Conservation (phyloP, 2,888 invertebrate species). For the Eudemis profundana region DNA sequence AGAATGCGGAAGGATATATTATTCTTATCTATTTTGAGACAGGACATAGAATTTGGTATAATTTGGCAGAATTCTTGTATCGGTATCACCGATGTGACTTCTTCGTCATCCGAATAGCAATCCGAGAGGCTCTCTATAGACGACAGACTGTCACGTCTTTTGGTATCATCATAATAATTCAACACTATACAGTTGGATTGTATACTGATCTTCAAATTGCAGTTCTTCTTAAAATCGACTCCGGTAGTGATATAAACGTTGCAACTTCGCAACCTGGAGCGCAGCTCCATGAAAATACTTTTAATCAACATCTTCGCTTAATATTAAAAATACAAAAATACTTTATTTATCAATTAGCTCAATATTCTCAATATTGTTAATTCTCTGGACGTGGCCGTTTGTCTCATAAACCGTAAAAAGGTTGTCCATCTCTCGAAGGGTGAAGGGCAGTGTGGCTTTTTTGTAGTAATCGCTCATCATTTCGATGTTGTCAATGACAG, state of each 20-base stretch:
- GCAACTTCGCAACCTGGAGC: slow-evolving; percentile 86
- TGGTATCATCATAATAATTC: slow-evolving; percentile 71
- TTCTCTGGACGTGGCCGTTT: slow-evolving; percentile 81
- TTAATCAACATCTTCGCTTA: slow-evolving; percentile 77
- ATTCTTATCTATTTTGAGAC: slow-evolving; percentile 77
- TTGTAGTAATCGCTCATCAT: slow-evolving; percentile 93
- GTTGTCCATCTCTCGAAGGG: slow-evolving; percentile 90
- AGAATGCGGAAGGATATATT: slow-evolving; percentile 79
- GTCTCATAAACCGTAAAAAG: slow-evolving; percentile 88
- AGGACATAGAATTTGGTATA: slow-evolving; percentile 82
- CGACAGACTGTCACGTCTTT: slow-evolving; percentile 73
- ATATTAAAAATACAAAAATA: slow-evolving; percentile 46
- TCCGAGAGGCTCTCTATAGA: slow-evolving; percentile 81
- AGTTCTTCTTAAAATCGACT: slow-evolving; percentile 72
- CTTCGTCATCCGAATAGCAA: slow-evolving; percentile 71
- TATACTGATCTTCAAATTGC: slow-evolving; percentile 78
- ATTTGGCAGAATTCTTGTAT: slow-evolving; percentile 75
- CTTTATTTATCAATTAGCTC: slow-evolving; percentile 69
- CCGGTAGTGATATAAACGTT: slow-evolving; percentile 85
- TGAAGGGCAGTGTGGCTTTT: slow-evolving; percentile 92
- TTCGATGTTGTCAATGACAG: slow-evolving; percentile 96
- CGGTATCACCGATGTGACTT: slow-evolving; percentile 67
- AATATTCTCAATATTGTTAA: slow-evolving; percentile 60
- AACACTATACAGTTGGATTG: slow-evolving; percentile 76
- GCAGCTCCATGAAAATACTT: slow-evolving; percentile 85